Percentiles rank a stretch among this genome's conserved stretches.
Evolutionary conservation across 2,797 vertebrate genomes (phyloP).

Genomic region (Clarias laeviceps): DNA sequence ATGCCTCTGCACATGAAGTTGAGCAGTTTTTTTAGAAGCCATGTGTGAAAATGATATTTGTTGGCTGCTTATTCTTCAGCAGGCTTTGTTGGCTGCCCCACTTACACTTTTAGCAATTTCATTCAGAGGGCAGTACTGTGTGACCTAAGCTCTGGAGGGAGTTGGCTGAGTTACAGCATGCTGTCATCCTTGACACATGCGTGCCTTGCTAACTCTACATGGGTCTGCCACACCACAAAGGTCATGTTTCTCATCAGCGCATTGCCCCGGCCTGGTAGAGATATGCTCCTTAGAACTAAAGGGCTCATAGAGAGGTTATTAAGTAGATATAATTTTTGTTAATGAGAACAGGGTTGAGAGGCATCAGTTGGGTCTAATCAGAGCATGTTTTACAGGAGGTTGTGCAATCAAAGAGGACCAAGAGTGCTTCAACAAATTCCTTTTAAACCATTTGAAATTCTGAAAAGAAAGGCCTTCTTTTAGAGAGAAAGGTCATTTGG

Average conservation of each 20-base stretch:
- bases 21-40: not conserved
- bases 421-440: not conserved
- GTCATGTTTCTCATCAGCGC: slow-evolving; percentile 50
- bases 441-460: not conserved
- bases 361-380: slow-evolving; percentile 29
- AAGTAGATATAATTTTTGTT: slow-evolving; percentile 19
- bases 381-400: slow-evolving; percentile 29
- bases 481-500: not conserved
- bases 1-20: not conserved
- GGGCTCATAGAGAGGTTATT: slow-evolving; percentile 41
- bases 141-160: slow-evolving; percentile 31
- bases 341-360: slow-evolving; percentile 36
- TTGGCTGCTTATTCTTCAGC: slow-evolving; percentile 17
- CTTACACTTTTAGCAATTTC: slow-evolving; percentile 43
- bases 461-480: not conserved
- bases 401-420: slow-evolving; percentile 28
- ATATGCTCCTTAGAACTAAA: slow-evolving; percentile 16
- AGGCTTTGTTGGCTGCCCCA: slow-evolving; percentile 29
- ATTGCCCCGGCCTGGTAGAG: not conserved
- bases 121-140: slow-evolving; percentile 42
- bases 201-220: slow-evolving; percentile 34
- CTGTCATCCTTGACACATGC: slow-evolving; percentile 35
- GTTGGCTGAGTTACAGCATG: slow-evolving; percentile 27
- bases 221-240: slow-evolving; percentile 25
- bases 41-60: slow-evolving; percentile 24